Evolutionary conservation across 2,888 invertebrate species (phyloP).

Genomic region (Cephus pulcher): DNA sequence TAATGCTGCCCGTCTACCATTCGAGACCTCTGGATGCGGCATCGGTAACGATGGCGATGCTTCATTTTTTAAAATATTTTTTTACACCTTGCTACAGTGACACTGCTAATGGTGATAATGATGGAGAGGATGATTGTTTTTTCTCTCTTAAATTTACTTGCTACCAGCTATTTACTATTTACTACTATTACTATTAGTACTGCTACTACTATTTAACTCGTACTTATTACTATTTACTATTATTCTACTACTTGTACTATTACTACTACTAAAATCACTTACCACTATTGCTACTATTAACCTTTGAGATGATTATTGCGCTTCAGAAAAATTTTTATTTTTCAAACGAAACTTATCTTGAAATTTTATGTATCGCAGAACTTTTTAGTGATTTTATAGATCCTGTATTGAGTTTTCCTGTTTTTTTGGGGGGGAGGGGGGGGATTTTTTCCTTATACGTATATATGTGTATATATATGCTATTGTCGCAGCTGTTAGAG

Average conservation of each 20-base stretch:
- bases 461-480: neutral
- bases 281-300: slow-evolving; percentile 22
- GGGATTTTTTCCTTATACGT: neutral
- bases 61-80: neutral
- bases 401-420: neutral
- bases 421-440: too few species aligned
- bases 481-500: neutral
- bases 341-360: neutral
- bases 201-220: slow-evolving; percentile 1
- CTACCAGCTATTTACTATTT: slow-evolving; percentile 5
- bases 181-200: slow-evolving; percentile 6
- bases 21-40: slow-evolving; percentile 27
- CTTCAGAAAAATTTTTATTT: neutral
- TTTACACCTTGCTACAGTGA: neutral
- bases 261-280: slow-evolving; percentile 24
- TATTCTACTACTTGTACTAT: slow-evolving; percentile 16
- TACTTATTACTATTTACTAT: slow-evolving; percentile 16
- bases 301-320: slow-evolving; percentile 10
- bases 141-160: neutral
- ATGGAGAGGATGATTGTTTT: neutral
- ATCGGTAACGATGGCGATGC: neutral
- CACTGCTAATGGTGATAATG: neutral
- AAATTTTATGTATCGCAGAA: neutral
- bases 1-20: slow-evolving; percentile 36
- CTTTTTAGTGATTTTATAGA: neutral